Evolutionary conservation across 2,888 invertebrate genomes (phyloP).

Genomic region (Limnephilus auricula): DNA sequence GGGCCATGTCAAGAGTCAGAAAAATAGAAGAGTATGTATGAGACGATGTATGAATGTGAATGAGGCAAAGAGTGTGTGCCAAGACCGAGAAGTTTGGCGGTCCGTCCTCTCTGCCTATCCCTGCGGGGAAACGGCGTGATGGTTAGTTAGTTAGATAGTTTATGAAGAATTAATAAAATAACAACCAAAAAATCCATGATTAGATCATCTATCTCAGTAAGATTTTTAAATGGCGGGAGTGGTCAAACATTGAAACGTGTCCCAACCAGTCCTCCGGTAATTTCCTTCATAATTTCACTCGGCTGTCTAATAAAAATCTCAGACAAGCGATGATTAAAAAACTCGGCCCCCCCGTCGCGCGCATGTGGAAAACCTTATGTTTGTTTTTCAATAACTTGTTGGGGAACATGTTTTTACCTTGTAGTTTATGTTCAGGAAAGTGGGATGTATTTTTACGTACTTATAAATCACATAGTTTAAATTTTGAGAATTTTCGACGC

Average conservation of each 20-base stretch:
- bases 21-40: no score
- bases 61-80: no score
- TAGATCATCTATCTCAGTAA: neutral
- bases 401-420: neutral
- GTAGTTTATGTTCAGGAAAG: neutral
- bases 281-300: conserved; percentile 42
- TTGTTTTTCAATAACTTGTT: conserved; percentile 37
- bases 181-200: neutral
- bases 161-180: neutral
- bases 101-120: no score
- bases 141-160: no score
- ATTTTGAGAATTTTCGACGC: no score
- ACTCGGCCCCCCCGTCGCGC: conserved; percentile 19
- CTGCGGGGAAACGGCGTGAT: no score
- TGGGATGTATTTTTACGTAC: neutral
- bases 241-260: neutral
- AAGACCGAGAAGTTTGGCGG: no score
- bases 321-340: conserved; percentile 30
- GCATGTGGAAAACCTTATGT: conserved; percentile 30
- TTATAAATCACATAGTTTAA: neutral
- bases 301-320: conserved; percentile 42
- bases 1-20: no score
- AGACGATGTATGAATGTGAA: no score
- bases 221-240: neutral
- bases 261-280: neutral